Conservation (phyloP, 1,140 invertebrate species). For the Centruroides sculpturatus region DNA sequence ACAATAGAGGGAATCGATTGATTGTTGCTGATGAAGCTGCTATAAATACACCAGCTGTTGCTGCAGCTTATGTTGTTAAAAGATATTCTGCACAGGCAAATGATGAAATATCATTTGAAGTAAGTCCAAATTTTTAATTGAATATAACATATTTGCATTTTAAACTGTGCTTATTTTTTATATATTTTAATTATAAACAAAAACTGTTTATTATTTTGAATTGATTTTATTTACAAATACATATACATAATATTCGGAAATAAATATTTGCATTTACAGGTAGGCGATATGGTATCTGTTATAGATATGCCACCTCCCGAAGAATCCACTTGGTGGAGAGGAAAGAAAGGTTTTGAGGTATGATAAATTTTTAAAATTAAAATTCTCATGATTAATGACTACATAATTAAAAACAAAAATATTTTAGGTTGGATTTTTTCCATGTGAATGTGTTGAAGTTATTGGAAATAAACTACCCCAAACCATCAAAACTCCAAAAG, state of each 20-base stretch:
- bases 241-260: too few species aligned
- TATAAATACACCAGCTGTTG: conserved; percentile 95
- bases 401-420: too few species aligned
- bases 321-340: conserved; percentile 92
- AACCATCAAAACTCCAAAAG: conserved; percentile 45
- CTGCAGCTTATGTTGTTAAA: conserved; percentile 83
- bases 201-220: too few species aligned
- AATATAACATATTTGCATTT: too few species aligned
- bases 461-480: conserved; percentile 87
- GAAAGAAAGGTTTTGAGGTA: conserved; percentile 87
- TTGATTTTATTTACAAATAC: too few species aligned
- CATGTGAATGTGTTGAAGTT: conserved; percentile 85
- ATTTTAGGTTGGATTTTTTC: conserved; percentile 69
- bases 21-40: conserved; percentile 69
- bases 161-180: too few species aligned
- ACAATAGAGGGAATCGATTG: conserved; percentile 17
- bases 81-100: conserved; percentile 74
- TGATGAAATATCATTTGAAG: conserved; percentile 62
- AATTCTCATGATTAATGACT: too few species aligned
- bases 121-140: conserved; percentile 18
- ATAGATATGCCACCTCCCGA: conserved; percentile 91
- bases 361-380: not conserved
- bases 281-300: conserved; percentile 94
- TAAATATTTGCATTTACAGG: conserved; percentile 36
- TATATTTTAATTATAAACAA: not conserved